Base-by-base conservation (phyloP, 2,797 vertebrate species). In the Momotus momota region DNA sequence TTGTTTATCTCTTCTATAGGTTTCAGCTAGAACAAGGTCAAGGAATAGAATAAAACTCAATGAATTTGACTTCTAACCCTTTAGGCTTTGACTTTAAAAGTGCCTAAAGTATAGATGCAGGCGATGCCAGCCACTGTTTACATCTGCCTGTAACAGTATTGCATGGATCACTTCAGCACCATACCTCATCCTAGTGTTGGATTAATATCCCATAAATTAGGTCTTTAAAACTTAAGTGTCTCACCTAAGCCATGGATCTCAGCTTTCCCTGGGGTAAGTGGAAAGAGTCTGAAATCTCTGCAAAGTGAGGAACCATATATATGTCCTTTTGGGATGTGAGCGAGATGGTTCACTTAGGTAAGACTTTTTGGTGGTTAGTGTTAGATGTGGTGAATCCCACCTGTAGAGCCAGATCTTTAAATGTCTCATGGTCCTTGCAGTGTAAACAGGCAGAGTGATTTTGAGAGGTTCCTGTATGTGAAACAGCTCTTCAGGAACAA, bases 241-340 rank as follows among this genome's bases (percentile, higher is more conserved):
- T 95, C 43, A 23, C 43, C 48, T 60, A 71, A 93, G 33, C 27
- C 45, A 33, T 17, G n/a, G n/a, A 82, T 87, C 64, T 95, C 65
- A 51, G 19, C 19, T 65, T 18, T n/a, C 31, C 8, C 22, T 62
- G 29, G 3, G 7, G 21, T 66, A 62, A 49, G 25, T 38, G 48
- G 35, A 69, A 95, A 43, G 35, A 62, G 48, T 38, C 58, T 81
- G 51, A 82, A 91, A 48, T 12, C 21, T 82, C 78, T 38, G 35
- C 1, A 6, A 71, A 73, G 25, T 3, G 5, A 69, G 17, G 0
- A 0, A 21, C 10, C 3, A 35, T 35, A 35, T 35, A 35, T 35
- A 0, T 21, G 23, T n/a, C 52, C 7, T 6, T 52, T 38, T 17
- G 8, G 31, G 20, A n/a, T 1, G 0, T 3, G 8, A 48, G 29